Percentiles rank a stretch among this genome's conserved stretches.
phyloP scores from a whole-genome alignment of 2,113 vertebrate genomes.

The Phocoena phocoena region DNA sequence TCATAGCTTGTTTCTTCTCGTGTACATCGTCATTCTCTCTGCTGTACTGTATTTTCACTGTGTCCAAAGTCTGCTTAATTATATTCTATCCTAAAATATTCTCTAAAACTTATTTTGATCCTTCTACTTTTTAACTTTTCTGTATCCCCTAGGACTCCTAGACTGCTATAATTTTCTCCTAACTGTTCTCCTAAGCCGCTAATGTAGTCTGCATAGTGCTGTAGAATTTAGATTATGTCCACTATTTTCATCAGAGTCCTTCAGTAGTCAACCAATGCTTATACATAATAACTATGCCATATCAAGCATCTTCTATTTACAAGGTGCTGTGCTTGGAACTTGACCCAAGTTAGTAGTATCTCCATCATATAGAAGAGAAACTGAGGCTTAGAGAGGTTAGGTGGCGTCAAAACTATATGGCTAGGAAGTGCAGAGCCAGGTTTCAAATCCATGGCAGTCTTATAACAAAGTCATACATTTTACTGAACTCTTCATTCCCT shows the following conservation, averaged over 20 bases:
- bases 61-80: slow-evolving; percentile 18
- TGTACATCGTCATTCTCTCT: slow-evolving; percentile 2
- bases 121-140: background rate
- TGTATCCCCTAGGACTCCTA: background rate
- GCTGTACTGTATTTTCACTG: background rate
- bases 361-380: background rate
- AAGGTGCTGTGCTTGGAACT: background rate
- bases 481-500: background rate
- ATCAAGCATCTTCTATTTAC: background rate
- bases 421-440: background rate
- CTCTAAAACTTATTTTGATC: background rate
- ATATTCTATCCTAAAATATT: slow-evolving; percentile 9
- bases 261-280: background rate
- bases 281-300: background rate
- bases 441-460: background rate
- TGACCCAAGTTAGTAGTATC: background rate
- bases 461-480: background rate
- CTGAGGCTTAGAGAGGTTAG: background rate
- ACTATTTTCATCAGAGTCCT: background rate
- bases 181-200: background rate
- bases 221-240: background rate
- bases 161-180: background rate
- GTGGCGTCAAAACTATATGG: background rate
- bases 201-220: background rate
- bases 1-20: background rate